Base-by-base conservation (phyloP, 2,797 vertebrate genomes). In the Arctocebus calabarensis region DNA sequence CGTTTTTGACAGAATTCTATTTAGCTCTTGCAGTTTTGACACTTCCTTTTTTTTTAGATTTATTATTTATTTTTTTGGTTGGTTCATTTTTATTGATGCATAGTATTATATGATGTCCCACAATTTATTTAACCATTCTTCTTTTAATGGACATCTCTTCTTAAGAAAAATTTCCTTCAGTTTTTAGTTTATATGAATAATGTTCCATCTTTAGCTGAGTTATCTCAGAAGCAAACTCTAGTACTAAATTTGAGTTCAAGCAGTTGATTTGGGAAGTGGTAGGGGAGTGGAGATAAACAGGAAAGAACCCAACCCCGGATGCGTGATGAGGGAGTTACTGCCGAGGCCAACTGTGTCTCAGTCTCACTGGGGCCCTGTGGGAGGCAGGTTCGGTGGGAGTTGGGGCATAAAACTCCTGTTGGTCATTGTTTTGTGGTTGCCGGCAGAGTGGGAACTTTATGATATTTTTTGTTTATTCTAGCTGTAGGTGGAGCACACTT, bases 171-270 rank as follows among this genome's bases (percentile, higher is more conserved):
- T 40, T 71, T 43, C 34, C 84, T 17, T 83, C 52, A 34, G 23
- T 61, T 8, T 90, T 59, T 59, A 73, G 19, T 34, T 59, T 84
- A 43, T 25, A 29, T 81, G n/a, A 94, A 40, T 32, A 68, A 19
- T 57, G 22, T 19, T 62, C 4, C 4, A 0, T 68, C 84, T 91
- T 94, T 78, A 68, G 32, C 19, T 94, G 45, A 11, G 23, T 75
- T 92, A 90, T 78, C n/a, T 55, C 16, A 55, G 83, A 88, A 92
- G 32, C 57, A 95, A 84, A 66, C 23, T 7, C 29, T 13, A 45
- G 77, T 55, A 85, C 61, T 40, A 84, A 74, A 75, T 57, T 64
- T 83, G 68, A 82, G 23, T 88, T 81, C 59, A 32, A 64, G n/a
- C 27, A 45, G 66, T 77, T 87, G 73, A 83, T 90, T 34, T 88